Percentiles rank a stretch among this genome's conserved stretches.
Evolutionary conservation across 2,888 invertebrate genomes (phyloP).

Genomic region (Loripinus fragilis): DNA sequence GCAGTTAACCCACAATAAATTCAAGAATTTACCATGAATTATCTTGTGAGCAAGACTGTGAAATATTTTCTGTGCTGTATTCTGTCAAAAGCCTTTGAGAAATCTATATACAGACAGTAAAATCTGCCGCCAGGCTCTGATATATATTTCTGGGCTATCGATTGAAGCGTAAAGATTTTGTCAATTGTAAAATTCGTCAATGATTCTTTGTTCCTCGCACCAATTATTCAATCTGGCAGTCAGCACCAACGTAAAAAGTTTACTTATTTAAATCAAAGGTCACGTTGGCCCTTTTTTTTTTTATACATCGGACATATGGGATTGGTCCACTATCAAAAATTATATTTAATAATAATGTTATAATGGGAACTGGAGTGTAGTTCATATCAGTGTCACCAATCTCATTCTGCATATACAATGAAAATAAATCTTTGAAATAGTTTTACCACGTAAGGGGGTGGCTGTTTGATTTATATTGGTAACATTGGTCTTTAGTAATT

Average conservation of each 20-base stretch:
- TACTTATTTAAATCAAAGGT: not conserved
- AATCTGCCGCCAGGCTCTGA: not conserved
- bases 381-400: not conserved
- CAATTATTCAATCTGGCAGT: not conserved
- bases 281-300: not conserved
- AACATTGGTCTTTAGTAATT: not conserved
- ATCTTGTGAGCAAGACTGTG: not conserved
- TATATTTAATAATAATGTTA: not conserved
- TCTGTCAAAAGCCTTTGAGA: not conserved
- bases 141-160: not conserved
- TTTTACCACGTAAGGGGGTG: not conserved
- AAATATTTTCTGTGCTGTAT: not conserved
- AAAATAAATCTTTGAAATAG: not conserved
- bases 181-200: not conserved
- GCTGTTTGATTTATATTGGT: not conserved
- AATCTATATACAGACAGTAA: not conserved
- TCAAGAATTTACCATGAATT: not conserved
- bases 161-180: not conserved
- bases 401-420: not conserved
- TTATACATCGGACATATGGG: not conserved
- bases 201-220: not conserved
- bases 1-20: not conserved
- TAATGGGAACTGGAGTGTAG: conserved; percentile 1
- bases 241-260: not conserved
- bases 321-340: not conserved